A percentile compares a stretch with the other conserved stretches of the same genome.
Evolutionary conservation across 2,113 vertebrate species (phyloP).

Genomic region (Neomonachus schauinslandi): DNA sequence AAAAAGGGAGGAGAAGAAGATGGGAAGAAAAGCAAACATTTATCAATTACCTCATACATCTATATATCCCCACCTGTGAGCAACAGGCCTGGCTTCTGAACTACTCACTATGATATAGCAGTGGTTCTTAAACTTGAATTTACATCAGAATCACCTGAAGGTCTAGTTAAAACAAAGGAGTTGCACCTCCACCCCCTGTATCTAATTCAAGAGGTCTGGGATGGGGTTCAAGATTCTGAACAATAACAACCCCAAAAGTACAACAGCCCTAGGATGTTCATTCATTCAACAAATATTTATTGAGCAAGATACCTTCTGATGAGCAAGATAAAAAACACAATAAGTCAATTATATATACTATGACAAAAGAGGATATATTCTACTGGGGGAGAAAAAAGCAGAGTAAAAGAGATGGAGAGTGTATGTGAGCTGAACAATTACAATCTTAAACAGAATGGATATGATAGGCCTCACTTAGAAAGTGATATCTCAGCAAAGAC

Average conservation of each 20-base stretch:
- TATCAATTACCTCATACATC: not conserved
- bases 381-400: too few species aligned
- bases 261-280: not conserved
- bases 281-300: not conserved
- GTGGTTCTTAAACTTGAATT: not conserved
- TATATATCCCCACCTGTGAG: not conserved
- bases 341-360: not conserved
- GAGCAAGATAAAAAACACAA: not conserved
- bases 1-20: not conserved
- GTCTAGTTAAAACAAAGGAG: not conserved
- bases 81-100: constrained; percentile 4
- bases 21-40: not conserved
- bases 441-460: not conserved
- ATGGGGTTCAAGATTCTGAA: not conserved
- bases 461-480: not conserved
- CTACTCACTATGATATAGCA: not conserved
- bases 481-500: not conserved
- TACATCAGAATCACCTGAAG: not conserved
- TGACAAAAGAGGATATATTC: not conserved
- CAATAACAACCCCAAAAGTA: not conserved
- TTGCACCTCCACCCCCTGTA: not conserved
- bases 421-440: not conserved
- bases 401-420: not conserved
- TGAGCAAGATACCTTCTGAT: not conserved
- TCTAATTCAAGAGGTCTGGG: not conserved